A percentile compares a stretch with the other conserved stretches of the same genome.
Conservation (phyloP, 64 coral and sea anemone genomes). For the Astreopora myriophthalma region DNA sequence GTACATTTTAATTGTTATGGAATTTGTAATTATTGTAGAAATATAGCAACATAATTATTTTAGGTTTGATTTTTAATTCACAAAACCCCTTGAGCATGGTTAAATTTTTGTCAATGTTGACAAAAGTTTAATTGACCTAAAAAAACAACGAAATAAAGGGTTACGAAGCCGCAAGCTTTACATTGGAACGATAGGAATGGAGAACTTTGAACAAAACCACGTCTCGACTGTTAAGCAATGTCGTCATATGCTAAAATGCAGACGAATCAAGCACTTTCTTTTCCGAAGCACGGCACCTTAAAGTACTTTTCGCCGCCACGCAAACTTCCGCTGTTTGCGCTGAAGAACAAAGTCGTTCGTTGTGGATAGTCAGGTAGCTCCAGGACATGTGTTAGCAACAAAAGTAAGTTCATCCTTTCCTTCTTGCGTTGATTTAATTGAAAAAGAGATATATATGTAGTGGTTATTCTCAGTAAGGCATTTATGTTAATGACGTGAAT, state of each 20-base stretch:
- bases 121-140: background rate
- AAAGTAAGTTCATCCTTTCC: background rate
- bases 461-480: too few species aligned
- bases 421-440: background rate
- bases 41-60: too few species aligned
- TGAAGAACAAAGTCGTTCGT: background rate
- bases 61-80: too few species aligned
- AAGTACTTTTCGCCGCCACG: background rate
- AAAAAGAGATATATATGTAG: too few species aligned
- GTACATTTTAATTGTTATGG: too few species aligned
- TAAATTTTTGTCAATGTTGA: background rate
- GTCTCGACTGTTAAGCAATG: background rate
- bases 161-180: background rate
- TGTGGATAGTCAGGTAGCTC: background rate
- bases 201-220: background rate
- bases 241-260: background rate
- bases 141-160: background rate
- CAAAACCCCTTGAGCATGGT: background rate
- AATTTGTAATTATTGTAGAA: too few species aligned
- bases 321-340: background rate
- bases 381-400: background rate
- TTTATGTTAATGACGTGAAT: too few species aligned
- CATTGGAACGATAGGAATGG: background rate
- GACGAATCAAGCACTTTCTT: background rate
- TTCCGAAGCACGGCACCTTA: background rate